A percentile compares a stretch with the other conserved stretches of the same genome.
These are phyloP conservation scores for Leptopilina syphax DNA, from an alignment of 2,888 invertebrate genomes.

Conservation along the genomic window DNA sequence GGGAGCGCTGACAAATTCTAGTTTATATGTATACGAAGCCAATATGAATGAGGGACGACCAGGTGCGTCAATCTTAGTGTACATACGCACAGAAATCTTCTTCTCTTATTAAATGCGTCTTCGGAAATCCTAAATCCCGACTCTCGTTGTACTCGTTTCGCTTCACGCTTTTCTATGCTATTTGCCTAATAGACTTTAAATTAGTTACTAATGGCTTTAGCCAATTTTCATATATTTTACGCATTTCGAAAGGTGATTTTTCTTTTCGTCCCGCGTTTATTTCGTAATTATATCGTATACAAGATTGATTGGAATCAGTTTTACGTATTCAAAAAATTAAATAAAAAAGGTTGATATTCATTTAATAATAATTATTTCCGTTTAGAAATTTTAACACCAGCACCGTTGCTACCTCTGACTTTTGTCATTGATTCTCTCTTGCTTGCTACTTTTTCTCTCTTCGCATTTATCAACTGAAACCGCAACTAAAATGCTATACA, in stretches of 20 bases:
- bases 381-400: no score
- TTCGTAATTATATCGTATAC: no score
- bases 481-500: no score
- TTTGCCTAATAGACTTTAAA: slow-evolving; percentile 12
- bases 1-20: slow-evolving; percentile 72
- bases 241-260: not conserved
- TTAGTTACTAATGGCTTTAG: slow-evolving; percentile 8
- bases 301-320: not conserved
- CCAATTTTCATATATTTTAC: slow-evolving; percentile 22
- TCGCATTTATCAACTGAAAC: no score
- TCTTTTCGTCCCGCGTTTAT: not conserved
- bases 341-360: no score
- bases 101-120: slow-evolving; percentile 10
- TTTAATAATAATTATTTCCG: no score
- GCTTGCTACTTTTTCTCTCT: no score
- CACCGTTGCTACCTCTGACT: no score
- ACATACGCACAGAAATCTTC: slow-evolving; percentile 2
- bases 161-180: slow-evolving; percentile 21
- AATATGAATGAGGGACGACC: slow-evolving; percentile 52
- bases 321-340: no score
- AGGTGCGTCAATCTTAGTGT: slow-evolving; percentile 57
- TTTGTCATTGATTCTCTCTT: no score
- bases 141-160: slow-evolving; percentile 8
- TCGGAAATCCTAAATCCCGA: slow-evolving; percentile 12
- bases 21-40: slow-evolving; percentile 61